Base-by-base conservation (phyloP, 2,888 invertebrate species). In the Agonopterix arenella region DNA sequence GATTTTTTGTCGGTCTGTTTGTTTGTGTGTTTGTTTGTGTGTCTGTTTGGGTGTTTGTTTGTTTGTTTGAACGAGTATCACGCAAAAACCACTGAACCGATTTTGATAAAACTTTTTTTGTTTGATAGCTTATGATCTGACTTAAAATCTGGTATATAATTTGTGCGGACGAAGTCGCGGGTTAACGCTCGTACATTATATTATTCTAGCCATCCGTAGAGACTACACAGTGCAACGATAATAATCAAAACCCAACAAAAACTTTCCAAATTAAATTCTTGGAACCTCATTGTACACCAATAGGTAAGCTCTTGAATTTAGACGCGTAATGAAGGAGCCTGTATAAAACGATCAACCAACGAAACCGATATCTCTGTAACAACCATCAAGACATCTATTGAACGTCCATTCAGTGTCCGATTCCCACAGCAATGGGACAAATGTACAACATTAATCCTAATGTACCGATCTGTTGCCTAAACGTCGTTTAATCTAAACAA, bases 391-490 rank as follows among this genome's bases (percentile, higher is more conserved):
- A 43, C 46, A 45, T 43, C 48, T 46, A 46, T 51, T 43, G 51
- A 51, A 42, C 45, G n/a, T 44, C 9, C 40, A 40, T 45, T 18
- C 38, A 11, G 42, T 66, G 66, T 68, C 64, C 65, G 60, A 68
- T 70, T 70, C 69, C 69, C 70, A 75, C 63, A 74, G 64, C 65
- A 74, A 76, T 78, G 78, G 44, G 48, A 86, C 76, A 83, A 84
- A 85, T 85, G 84, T 80, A 61, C 56, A 77, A 84, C 85, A 89
- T 88, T 86, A 88, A 89, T 86, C 85, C 88, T 84, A 85, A 88
- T 86, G 85, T 43, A 82, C 76, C 74, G 71, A 78, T 77, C 81
- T 80, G 70, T 70, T 73, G 71, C 67, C 72, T 80, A 84, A 83
- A 80, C 78, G 83, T 74, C 84, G 80, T 85, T 85, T 86, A 81